Evolutionary conservation across 2,113 vertebrate species (phyloP).

Genomic region (Cardinalis cardinalis): DNA sequence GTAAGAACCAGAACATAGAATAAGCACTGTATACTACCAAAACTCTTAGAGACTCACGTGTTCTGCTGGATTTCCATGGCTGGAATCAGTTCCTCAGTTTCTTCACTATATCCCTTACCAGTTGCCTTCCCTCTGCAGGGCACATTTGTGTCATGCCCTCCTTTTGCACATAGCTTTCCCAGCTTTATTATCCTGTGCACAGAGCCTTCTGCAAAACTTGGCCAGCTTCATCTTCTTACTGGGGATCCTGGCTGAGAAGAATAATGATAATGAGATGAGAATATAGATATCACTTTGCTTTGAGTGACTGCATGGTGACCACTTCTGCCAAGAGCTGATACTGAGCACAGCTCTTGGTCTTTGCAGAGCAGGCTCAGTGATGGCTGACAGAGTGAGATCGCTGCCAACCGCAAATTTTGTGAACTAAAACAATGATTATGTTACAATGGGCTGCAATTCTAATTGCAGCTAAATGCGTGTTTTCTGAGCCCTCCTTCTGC

Average conservation of each 20-base stretch:
- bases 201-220: neutral
- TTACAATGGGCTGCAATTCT: slow-evolving; percentile 54
- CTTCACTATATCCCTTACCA: neutral
- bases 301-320: slow-evolving; percentile 20
- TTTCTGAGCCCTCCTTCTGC: slow-evolving; percentile 31
- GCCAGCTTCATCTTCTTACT: neutral
- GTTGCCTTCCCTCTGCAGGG: neutral
- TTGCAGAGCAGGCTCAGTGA: slow-evolving; percentile 10
- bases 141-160: neutral
- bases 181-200: neutral
- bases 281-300: slow-evolving; percentile 42
- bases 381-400: neutral
- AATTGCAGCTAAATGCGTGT: slow-evolving; percentile 32
- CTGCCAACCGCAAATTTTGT: slow-evolving; percentile 53
- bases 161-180: neutral
- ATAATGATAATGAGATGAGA: slow-evolving; percentile 41
- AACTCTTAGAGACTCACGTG: neutral
- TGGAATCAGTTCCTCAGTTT: neutral
- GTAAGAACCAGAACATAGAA: neutral
- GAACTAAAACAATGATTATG: slow-evolving; percentile 44
- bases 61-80: neutral
- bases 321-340: slow-evolving; percentile 48
- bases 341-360: slow-evolving; percentile 7
- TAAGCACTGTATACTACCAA: neutral
- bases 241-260: slow-evolving; percentile 4